A percentile compares a stretch with the other conserved stretches of the same genome.
Evolutionary conservation across 2,797 vertebrate species (phyloP).

Genomic region (Coregonus suidteri): DNA sequence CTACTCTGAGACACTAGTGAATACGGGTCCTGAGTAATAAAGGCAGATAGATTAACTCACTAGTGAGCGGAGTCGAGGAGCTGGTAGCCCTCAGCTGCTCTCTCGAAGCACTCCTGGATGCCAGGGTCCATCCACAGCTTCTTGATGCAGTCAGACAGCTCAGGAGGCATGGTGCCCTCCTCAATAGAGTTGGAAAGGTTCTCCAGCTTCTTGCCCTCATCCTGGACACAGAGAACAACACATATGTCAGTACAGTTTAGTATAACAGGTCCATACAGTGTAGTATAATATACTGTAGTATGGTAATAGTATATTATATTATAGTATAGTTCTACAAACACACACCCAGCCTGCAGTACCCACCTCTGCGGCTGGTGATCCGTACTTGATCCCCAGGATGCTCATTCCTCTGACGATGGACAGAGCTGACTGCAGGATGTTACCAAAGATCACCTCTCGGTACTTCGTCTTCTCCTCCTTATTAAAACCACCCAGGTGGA

Average conservation of each 20-base stretch:
- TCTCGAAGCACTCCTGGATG: constrained; percentile 85
- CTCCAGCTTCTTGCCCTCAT: constrained; percentile 86
- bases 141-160: constrained; percentile 85
- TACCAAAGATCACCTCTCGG: constrained; percentile 86
- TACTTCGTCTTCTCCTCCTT: constrained; percentile 92
- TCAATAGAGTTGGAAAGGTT: constrained; percentile 95
- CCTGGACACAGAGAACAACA: constrained; percentile 68
- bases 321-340: too few species aligned
- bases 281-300: not conserved
- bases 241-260: not conserved
- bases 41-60: constrained; percentile 74
- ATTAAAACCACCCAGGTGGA: constrained; percentile 95
- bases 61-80: constrained; percentile 96
- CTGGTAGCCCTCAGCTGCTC: constrained; percentile 89
- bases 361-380: constrained; percentile 67
- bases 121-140: constrained; percentile 90
- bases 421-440: constrained; percentile 94
- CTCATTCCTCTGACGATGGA: constrained; percentile 94
- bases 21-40: too few species aligned
- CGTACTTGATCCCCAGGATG: constrained; percentile 87
- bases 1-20: too few species aligned
- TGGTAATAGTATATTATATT: not conserved
- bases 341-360: constrained; percentile 8
- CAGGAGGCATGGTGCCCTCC: constrained; percentile 91
- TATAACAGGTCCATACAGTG: not conserved